These are phyloP conservation scores for Thaleichthys pacificus DNA, from an alignment of 2,797 vertebrate species.

Conservation along the genomic window DNA sequence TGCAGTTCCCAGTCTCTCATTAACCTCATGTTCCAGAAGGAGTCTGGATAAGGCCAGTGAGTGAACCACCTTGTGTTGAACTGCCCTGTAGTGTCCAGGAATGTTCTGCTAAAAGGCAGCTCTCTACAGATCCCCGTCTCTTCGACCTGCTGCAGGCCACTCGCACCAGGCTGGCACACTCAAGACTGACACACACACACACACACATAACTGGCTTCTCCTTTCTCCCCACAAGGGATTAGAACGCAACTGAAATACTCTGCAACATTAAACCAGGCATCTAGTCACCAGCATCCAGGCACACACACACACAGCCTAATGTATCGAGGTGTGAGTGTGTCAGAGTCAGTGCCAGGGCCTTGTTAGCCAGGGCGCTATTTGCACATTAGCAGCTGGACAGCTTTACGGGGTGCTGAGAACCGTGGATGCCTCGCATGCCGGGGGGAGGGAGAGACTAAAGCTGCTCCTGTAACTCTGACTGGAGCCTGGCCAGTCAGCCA, in stretches of 20 bases:
- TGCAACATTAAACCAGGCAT: not conserved
- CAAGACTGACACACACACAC: not conserved
- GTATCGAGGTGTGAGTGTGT: no score
- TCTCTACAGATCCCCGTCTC: no score
- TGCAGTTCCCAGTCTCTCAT: constrained; percentile 24
- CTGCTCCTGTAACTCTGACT: constrained; percentile 39
- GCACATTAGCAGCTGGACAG: constrained; percentile 19
- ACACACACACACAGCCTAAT: not conserved
- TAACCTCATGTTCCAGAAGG: constrained; percentile 32
- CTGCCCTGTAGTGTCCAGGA: no score
- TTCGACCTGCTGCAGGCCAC: no score
- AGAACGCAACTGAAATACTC: constrained; percentile 24
- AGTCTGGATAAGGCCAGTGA: constrained; percentile 10
- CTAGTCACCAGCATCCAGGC: not conserved
- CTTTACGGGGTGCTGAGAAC: constrained; percentile 32
- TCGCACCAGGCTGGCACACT: no score
- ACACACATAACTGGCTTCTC: not conserved
- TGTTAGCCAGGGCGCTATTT: not conserved
- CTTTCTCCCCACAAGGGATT: not conserved
- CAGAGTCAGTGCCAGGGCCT: not conserved
- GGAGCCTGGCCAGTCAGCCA: constrained; percentile 13
- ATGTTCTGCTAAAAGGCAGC: no score
- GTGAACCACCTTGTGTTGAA: not conserved
- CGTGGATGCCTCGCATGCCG: constrained; percentile 45
- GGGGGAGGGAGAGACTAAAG: constrained; percentile 8